phyloP scores from a whole-genome alignment of 2,797 vertebrate species.

The Characodon lateralis region DNA sequence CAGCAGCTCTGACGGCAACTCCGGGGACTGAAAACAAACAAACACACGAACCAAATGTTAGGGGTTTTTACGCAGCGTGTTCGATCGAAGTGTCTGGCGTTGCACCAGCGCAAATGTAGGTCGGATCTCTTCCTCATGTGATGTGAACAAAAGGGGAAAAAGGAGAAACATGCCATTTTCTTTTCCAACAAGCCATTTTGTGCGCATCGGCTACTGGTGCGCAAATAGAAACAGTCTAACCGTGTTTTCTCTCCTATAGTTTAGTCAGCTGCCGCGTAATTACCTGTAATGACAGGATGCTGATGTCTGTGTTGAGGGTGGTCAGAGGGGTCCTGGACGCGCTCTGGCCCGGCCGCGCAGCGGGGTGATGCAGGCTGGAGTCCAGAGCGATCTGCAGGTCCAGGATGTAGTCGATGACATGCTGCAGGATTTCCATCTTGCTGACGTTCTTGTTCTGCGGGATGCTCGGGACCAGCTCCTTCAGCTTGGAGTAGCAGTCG shows the following conservation, averaged over 20 bases:
- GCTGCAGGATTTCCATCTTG: conserved; percentile 99
- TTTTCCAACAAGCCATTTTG: conserved; percentile 66
- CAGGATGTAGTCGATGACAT: conserved; percentile 99
- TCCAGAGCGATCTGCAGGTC: conserved; percentile 98
- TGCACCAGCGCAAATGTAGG: conserved; percentile 25
- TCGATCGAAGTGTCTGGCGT: conserved; percentile 23
- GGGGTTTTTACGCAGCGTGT: conserved; percentile 34
- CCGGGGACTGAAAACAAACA: conserved; percentile 88
- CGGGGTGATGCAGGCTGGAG: conserved; percentile 90
- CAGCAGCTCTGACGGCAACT: conserved; percentile 94
- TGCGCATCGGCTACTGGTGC: conserved; percentile 47
- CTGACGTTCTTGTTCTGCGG: conserved; percentile 97
- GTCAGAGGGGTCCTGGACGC: conserved; percentile 92
- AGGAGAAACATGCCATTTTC: conserved; percentile 44
- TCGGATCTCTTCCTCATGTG: conserved; percentile 33
- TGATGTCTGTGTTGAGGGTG: conserved; percentile 97
- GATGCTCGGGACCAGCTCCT: conserved; percentile 98
- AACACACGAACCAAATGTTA: conserved; percentile 59
- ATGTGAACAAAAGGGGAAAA: conserved; percentile 46
- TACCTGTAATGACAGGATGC: conserved; percentile 97
- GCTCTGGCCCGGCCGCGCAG: conserved; percentile 78
- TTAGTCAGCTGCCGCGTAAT: conserved; percentile 45
- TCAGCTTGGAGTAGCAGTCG: conserved; percentile 98
- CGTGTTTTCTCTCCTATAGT: neutral
- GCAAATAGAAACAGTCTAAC: conserved; percentile 8